These are phyloP conservation scores for Hirudo medicinalis DNA, from an alignment of 1,140 invertebrate genomes.

Conservation along the genomic window DNA sequence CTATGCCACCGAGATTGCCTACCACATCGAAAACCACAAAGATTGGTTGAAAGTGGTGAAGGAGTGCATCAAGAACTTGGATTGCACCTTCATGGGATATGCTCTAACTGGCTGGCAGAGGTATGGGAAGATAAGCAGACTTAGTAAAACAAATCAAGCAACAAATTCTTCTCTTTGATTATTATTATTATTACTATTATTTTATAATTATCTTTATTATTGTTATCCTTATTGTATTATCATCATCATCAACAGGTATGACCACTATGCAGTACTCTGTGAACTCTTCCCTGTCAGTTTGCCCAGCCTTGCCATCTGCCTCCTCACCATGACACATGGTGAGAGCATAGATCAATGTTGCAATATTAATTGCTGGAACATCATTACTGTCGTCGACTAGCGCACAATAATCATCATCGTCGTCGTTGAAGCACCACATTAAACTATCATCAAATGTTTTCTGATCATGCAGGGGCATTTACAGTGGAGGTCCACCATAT, in stretches of 20 bases:
- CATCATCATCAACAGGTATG: slow-evolving; percentile 41
- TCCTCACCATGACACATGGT: slow-evolving; percentile 35
- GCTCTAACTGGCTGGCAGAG: slow-evolving; percentile 57
- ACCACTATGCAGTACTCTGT: slow-evolving; percentile 81
- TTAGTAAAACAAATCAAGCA: no score
- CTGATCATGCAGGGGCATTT: slow-evolving; percentile 29
- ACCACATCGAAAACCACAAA: slow-evolving; percentile 58
- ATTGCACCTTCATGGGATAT: slow-evolving; percentile 47
- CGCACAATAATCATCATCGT: slow-evolving; percentile 8
- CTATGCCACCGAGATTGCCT: slow-evolving; percentile 34
- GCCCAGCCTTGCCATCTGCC: slow-evolving; percentile 57
- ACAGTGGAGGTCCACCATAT: slow-evolving; percentile 27
- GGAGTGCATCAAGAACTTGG: neutral
- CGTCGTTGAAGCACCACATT: no score
- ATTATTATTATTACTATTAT: neutral
- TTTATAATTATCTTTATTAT: slow-evolving; percentile 11
- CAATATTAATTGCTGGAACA: neutral
- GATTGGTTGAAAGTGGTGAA: slow-evolving; percentile 56
- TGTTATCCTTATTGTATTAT: neutral
- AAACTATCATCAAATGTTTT: no score
- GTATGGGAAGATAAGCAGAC: slow-evolving; percentile 1
- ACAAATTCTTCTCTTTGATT: neutral
- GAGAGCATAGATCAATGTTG: neutral
- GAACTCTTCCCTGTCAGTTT: slow-evolving; percentile 68
- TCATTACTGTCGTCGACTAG: neutral